Evolutionary conservation across 2,113 vertebrate genomes (phyloP), one percentile per base, ranked within the genome.

Genomic region (Sminthopsis crassicaudata): DNA sequence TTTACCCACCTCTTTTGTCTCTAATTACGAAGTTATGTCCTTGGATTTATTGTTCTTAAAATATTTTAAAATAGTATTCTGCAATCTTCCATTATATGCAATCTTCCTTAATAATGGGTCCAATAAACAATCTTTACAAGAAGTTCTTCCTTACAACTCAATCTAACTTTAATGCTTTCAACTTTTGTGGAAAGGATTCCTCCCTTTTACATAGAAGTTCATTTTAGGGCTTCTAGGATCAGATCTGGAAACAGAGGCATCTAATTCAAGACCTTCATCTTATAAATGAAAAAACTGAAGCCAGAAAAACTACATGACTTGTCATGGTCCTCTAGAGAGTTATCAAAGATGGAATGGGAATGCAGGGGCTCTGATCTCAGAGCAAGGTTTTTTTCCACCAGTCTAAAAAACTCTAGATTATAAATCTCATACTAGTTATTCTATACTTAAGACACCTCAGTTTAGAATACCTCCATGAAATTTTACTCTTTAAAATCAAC

Each of bases 391-490:
- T 36, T 76, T n/a, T 76, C 36, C 8, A 76, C 14, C 60, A 76
- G 30, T 67, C 60, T n/a, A 76, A n/a, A n/a, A 16, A 76, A 76
- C 60, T 36, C 57, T 19, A 76, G 4, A n/a, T 7, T 76, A 36
- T n/a, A n/a, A n/a, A 76, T n/a, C 36, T 76, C 60, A n/a, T n/a
- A n/a, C 36, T 36, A 67, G 30, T 36, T 67, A 36, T 14, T 36
- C 11, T 16, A 36, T 16, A 67, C 27, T 67, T 16, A 95, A 90
- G n/a, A 67, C 91, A 67, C 12, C 60, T 93, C 50, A 94, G 92
- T n/a, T 93, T 96, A 90, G 96, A 95, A 95, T 93, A 95, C 27
- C n/a, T 95, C n/a, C 51, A 90, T 42, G 95, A 94, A 84, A 90
- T 91, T 95, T 6, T 46, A 92, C 46, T 12, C 67, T 76, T 93